Evolutionary conservation across 2,888 invertebrate genomes (phyloP).

Genomic region (Mylabris sibirica): DNA sequence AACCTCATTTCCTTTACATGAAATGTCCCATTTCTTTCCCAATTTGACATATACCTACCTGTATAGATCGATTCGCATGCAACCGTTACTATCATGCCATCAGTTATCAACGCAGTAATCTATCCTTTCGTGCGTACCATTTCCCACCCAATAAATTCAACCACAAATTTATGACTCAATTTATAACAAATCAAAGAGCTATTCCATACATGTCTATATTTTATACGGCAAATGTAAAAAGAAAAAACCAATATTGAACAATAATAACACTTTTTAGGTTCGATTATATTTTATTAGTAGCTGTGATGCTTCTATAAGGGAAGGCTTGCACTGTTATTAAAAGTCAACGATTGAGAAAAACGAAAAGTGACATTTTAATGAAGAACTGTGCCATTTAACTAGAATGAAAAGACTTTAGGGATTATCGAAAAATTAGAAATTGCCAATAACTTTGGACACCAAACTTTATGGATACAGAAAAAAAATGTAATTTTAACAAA

Average conservation of each 20-base stretch:
- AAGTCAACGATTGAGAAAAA: not conserved
- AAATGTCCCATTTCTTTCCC: not conserved
- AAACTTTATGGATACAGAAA: not conserved
- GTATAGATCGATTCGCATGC: conserved; percentile 23
- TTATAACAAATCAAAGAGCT: conserved; percentile 45
- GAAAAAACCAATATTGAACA: not conserved
- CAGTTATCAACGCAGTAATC: conserved; percentile 37
- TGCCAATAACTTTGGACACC: not conserved
- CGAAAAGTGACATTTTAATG: conserved; percentile 1
- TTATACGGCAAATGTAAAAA: not conserved
- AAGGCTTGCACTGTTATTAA: not conserved
- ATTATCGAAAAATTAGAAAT: conserved; percentile 4
- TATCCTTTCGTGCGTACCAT: conserved; percentile 33
- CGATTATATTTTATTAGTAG: not conserved
- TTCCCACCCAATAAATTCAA: conserved; percentile 42
- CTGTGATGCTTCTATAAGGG: not conserved
- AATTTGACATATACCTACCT: not conserved
- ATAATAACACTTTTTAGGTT: not conserved
- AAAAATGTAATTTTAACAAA: not conserved
- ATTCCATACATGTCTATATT: not conserved
- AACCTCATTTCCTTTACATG: not conserved
- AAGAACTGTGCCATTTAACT: not conserved
- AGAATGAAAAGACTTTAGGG: not conserved
- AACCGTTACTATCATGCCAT: conserved; percentile 28
- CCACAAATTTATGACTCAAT: conserved; percentile 49